Base-by-base conservation (phyloP, 2,888 invertebrate species). In the Orthosia gracilis region DNA sequence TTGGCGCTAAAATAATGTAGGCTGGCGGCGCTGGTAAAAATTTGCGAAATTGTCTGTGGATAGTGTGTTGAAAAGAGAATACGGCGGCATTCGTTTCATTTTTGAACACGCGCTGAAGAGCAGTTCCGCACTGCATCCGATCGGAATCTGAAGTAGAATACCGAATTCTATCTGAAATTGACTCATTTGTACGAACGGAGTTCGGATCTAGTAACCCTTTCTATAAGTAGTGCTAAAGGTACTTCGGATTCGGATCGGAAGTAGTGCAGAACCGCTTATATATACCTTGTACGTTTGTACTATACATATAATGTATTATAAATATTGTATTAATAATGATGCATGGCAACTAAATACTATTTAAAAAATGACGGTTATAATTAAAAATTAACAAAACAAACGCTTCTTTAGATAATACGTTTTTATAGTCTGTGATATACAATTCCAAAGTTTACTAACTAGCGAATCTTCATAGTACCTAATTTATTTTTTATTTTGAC, bases 361-460 rank as follows among this genome's bases (percentile, higher is more conserved):
- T 18, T 49, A 18, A n/a, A 18, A 61, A 21, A 45, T 9, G n/a
- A n/a, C n/a, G n/a, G n/a, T n/a, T n/a, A 9, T 26, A 9, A 12
- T 23, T 3, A 21, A 18, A 40, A 54, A 23, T 13, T 11, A 15
- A 31, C 1, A 26, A 26, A n/a, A n/a, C 23, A 21, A 61, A 72
- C 18, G 50, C 57, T 68, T 57, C 50, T 21, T 67, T 84, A 71
- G 69, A 67, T 73, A 68, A 67, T 73, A 69, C 26, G 23, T 78
- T 75, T 52, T 61, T 81, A 62, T 73, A 71, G 74, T 73, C 85
- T 85, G 85, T 86, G 85, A 85, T 86, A 78, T 49, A 69, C 59
- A 71, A 84, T 85, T 78, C 85, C 80, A 84, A 78, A 76, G 55
- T 69, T 65, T 64, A 26, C 0, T 55, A 26, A n/a, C 0, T 74